A percentile compares a stretch with the other conserved stretches of the same genome.
These are phyloP conservation scores for Chrysopa pallens DNA, from an alignment of 1,140 invertebrate genomes.

Conservation along the genomic window DNA sequence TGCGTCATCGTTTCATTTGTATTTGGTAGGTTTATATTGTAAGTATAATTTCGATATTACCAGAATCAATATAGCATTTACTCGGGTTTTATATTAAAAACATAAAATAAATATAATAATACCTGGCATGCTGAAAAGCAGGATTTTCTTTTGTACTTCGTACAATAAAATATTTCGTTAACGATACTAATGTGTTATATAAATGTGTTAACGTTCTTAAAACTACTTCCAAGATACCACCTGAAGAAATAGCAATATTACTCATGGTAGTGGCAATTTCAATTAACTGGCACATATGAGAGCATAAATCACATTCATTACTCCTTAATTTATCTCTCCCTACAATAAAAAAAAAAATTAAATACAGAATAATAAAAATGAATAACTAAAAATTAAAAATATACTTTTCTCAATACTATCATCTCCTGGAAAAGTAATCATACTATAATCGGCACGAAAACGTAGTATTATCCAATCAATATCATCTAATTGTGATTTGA, in stretches of 20 bases:
- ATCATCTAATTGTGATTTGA: conserved; percentile 26
- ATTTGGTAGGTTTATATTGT: too few relatives aligned
- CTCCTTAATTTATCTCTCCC: conserved; percentile 21
- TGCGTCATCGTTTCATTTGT: too few relatives aligned
- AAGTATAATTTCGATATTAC: too few relatives aligned
- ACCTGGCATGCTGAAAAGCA: conserved; percentile 27
- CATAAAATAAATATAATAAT: conserved; percentile 1
- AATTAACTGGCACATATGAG: conserved; percentile 24
- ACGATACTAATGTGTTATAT: conserved; percentile 22
- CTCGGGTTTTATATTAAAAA: neutral
- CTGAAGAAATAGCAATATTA: conserved; percentile 18
- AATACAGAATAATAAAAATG: conserved; percentile 1
- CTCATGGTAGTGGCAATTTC: conserved; percentile 22
- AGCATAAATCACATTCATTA: conserved; percentile 26
- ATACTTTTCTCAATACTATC: conserved; percentile 16
- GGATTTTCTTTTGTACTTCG: conserved; percentile 23
- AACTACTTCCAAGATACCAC: conserved; percentile 19
- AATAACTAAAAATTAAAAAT: neutral
- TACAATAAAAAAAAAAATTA: conserved; percentile 9
- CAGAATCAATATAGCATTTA: too few relatives aligned
- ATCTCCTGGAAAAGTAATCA: conserved; percentile 14
- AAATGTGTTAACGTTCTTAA: conserved; percentile 28
- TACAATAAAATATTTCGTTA: conserved; percentile 28
- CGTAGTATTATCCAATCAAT: conserved; percentile 23
- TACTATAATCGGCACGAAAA: conserved; percentile 24